These are phyloP conservation scores for Lasiurus cinereus DNA, from an alignment of 2,113 vertebrate species.

Conservation along the genomic window DNA sequence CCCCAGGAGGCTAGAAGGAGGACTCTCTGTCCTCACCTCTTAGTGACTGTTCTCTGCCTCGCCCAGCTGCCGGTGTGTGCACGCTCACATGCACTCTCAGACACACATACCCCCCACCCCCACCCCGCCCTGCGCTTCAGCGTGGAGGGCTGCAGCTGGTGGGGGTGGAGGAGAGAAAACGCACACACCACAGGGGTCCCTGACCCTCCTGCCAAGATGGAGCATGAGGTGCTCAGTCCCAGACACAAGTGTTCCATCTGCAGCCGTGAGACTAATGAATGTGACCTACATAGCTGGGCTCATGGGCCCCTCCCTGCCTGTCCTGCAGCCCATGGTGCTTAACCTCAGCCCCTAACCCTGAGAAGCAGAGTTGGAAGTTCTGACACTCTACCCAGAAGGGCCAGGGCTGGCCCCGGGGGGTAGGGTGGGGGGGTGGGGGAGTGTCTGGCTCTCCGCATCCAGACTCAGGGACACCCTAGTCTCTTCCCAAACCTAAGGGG, in stretches of 20 bases:
- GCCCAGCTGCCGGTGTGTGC: background rate
- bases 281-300: rapidly evolving
- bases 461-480: background rate
- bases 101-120: too few species aligned
- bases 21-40: background rate
- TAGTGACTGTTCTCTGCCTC: background rate
- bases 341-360: background rate
- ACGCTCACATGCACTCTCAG: too few species aligned
- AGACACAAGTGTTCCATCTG: background rate
- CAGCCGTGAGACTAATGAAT: background rate
- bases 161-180: background rate
- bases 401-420: background rate
- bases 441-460: background rate
- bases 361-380: background rate
- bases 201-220: background rate
- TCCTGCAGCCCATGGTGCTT: background rate
- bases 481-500: background rate
- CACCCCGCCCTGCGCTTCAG: too few species aligned
- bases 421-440: background rate
- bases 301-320: background rate
- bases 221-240: background rate
- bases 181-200: background rate
- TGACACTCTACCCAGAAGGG: background rate
- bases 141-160: background rate
- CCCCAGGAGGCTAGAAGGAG: background rate